Conservation (phyloP, 1,140 invertebrate species). For the Neocloeon triangulifer region DNA sequence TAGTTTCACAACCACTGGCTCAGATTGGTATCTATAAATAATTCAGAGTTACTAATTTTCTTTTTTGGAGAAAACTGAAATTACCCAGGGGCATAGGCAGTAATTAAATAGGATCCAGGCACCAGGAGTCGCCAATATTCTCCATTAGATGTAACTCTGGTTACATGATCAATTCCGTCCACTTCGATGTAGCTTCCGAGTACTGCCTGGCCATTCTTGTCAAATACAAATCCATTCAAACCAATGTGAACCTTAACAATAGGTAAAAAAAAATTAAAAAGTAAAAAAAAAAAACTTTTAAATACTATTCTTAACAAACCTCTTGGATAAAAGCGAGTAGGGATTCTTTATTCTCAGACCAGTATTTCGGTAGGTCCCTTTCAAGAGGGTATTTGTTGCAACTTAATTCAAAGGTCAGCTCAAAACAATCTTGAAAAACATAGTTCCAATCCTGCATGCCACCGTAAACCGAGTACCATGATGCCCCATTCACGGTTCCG, state of each 20-base stretch:
- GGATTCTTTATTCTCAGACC: conserved; percentile 73
- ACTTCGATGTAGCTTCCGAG: conserved; percentile 49
- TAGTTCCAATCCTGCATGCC: conserved; percentile 99
- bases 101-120: conserved; percentile 73
- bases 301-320: conserved; percentile 29
- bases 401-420: conserved; percentile 84
- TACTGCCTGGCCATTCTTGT: conserved; percentile 50
- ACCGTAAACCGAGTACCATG: conserved; percentile 71
- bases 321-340: conserved; percentile 72
- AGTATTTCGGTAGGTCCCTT: conserved; percentile 50
- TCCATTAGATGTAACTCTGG: conserved; percentile 43
- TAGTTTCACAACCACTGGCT: too few relatives aligned
- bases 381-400: conserved; percentile 76
- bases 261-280: conserved; percentile 8
- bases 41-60: too few relatives aligned
- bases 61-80: not conserved
- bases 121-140: conserved; percentile 84
- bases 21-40: too few relatives aligned
- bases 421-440: conserved; percentile 73
- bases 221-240: conserved; percentile 63
- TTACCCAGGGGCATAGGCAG: conserved; percentile 38
- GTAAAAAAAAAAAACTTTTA: conserved; percentile 6
- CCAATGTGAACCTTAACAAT: conserved; percentile 55
- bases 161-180: conserved; percentile 41
- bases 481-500: conserved; percentile 81